Conservation (phyloP, 2,113 vertebrate species). For the Hippocampus mohnikei region DNA sequence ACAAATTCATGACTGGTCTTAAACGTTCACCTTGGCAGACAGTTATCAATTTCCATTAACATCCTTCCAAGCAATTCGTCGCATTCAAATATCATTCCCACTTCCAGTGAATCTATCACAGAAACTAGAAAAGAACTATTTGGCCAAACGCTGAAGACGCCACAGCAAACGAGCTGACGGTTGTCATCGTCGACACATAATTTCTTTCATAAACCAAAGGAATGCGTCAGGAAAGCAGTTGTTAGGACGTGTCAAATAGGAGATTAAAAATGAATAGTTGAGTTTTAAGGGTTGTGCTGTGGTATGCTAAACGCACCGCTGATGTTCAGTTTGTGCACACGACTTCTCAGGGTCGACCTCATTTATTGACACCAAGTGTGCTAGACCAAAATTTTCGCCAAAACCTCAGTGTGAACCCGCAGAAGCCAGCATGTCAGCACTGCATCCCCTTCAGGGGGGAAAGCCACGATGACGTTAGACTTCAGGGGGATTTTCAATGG, state of each 20-base stretch:
- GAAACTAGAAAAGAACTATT: slow-evolving; percentile 17
- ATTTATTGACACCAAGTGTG: slow-evolving; percentile 28
- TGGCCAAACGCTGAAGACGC: slow-evolving; percentile 24
- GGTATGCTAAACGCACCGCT: slow-evolving; percentile 4
- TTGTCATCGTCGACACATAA: slow-evolving; percentile 55
- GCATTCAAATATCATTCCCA: slow-evolving; percentile 1
- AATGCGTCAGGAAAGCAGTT: slow-evolving; percentile 33
- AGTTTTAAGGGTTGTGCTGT: slow-evolving; percentile 6
- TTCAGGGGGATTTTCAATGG: slow-evolving; percentile 50
- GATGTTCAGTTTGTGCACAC: slow-evolving; percentile 8
- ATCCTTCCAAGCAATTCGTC: not conserved
- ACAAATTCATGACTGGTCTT: slow-evolving; percentile 17
- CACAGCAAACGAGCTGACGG: slow-evolving; percentile 51
- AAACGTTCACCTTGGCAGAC: slow-evolving; percentile 30
- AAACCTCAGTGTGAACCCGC: slow-evolving; percentile 18
- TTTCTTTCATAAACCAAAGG: slow-evolving; percentile 37
- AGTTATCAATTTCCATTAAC: slow-evolving; percentile 16
- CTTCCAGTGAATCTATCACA: slow-evolving; percentile 2
- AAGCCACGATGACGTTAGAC: slow-evolving; percentile 23
- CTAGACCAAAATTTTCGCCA: not conserved
- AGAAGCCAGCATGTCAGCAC: slow-evolving; percentile 30
- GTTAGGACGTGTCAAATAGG: slow-evolving; percentile 22
- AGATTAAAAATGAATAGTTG: slow-evolving; percentile 24
- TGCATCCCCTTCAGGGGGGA: slow-evolving; percentile 27
- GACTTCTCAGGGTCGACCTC: slow-evolving; percentile 2